Conservation (phyloP, 2,797 vertebrate genomes). For the Rhynchonycteris naso region DNA sequence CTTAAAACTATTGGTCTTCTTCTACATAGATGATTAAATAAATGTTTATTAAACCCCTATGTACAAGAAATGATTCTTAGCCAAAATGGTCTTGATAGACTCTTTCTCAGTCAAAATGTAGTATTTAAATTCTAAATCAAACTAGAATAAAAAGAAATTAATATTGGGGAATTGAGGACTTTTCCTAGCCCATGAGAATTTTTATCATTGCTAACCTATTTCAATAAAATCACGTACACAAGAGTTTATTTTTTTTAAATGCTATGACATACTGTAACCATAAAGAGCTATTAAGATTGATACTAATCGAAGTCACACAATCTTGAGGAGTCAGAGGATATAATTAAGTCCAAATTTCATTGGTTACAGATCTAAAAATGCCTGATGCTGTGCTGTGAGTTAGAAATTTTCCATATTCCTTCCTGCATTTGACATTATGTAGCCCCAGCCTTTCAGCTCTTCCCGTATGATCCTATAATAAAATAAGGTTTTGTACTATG, state of each 20-base stretch:
- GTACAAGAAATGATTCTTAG: background rate
- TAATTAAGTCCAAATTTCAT: slow-evolving; percentile 1
- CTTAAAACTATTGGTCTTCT: background rate
- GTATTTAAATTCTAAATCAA: slow-evolving; percentile 26
- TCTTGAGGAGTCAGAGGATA: slow-evolving; percentile 42
- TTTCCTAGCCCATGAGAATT: background rate
- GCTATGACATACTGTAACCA: background rate
- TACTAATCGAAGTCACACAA: background rate
- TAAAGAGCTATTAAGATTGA: slow-evolving; percentile 21
- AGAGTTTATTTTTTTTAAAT: background rate
- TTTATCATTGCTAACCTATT: slow-evolving; percentile 18
- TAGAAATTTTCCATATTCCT: slow-evolving; percentile 15
- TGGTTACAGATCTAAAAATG: background rate
- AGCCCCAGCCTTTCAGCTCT: background rate
- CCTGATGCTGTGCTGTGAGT: background rate
- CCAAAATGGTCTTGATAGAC: background rate
- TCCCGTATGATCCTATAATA: slow-evolving; percentile 48
- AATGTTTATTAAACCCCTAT: background rate
- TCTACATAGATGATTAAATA: slow-evolving; percentile 25
- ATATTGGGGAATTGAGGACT: background rate
- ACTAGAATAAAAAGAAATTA: slow-evolving; percentile 1
- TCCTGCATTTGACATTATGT: slow-evolving; percentile 11
- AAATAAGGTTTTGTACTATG: slow-evolving; percentile 54
- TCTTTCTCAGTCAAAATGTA: slow-evolving; percentile 36
- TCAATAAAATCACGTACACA: background rate